phyloP scores from a whole-genome alignment of 35 echinoderm and acorn worm species.

The Hemicentrotus pulcherrimus region DNA sequence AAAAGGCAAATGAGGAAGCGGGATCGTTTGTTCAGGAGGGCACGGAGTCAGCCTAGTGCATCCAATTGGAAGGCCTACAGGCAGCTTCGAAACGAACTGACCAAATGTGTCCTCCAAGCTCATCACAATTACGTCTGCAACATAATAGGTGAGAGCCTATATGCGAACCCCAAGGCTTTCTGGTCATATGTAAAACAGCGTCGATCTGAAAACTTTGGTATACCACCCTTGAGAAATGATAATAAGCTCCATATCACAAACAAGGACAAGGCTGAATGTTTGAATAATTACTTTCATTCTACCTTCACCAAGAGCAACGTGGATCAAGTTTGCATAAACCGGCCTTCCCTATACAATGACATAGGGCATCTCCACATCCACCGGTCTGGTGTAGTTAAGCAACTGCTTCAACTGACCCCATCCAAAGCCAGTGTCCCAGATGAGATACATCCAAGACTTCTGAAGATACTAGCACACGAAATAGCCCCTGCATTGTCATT shows the following conservation, averaged over 20 bases:
- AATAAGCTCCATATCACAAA: too few species aligned
- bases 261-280: too few species aligned
- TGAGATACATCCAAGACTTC: conserved; percentile 52
- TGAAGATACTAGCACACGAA: conserved; percentile 53
- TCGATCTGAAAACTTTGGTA: conserved; percentile 55
- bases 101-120: conserved; percentile 40
- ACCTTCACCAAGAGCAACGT: neutral
- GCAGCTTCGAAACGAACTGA: too few species aligned
- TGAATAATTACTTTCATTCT: too few species aligned
- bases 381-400: conserved; percentile 52
- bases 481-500: conserved; percentile 55
- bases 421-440: conserved; percentile 60
- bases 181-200: conserved; percentile 54
- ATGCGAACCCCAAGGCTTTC: conserved; percentile 59
- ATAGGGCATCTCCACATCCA: conserved; percentile 27
- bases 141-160: conserved; percentile 53
- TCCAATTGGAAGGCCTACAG: conserved; percentile 40
- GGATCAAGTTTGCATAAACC: too few species aligned
- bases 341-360: too few species aligned
- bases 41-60: neutral
- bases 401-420: conserved; percentile 56
- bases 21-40: conserved; percentile 56
- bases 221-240: conserved; percentile 52
- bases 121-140: conserved; percentile 53
- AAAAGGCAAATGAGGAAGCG: conserved; percentile 66